These are phyloP conservation scores for Eulacestoma nigropectus DNA, from an alignment of 2,113 vertebrate species.

Conservation along the genomic window DNA sequence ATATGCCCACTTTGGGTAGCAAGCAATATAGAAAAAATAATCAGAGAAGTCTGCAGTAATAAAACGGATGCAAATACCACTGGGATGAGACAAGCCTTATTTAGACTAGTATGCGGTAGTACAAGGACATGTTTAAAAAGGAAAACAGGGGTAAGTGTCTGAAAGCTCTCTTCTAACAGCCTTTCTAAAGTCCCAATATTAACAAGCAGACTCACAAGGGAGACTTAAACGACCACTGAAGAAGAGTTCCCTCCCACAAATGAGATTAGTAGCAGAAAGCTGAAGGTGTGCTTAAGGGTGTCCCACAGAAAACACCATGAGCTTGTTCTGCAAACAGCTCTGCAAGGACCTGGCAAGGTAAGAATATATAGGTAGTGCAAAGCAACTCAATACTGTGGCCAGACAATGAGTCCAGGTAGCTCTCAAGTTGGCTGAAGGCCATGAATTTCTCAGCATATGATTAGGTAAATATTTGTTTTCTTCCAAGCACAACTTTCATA, in stretches of 20 bases:
- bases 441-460: neutral
- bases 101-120: neutral
- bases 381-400: neutral
- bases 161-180: neutral
- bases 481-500: neutral
- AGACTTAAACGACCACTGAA: neutral
- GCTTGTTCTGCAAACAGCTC: neutral
- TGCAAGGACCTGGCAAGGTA: rapidly evolving
- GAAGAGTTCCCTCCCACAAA: neutral
- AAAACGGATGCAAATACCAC: slow-evolving; percentile 38
- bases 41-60: neutral
- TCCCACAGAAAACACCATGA: neutral
- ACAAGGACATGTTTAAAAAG: neutral
- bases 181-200: neutral
- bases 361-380: neutral
- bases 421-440: neutral
- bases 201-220: neutral
- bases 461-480: slow-evolving; percentile 25
- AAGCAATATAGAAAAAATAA: neutral
- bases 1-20: slow-evolving; percentile 12
- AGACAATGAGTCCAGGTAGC: neutral
- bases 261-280: neutral
- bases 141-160: neutral
- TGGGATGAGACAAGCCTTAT: neutral
- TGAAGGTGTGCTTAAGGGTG: neutral